Evolutionary conservation across 2,797 vertebrate species (phyloP), one percentile per base, ranked within the genome.

Genomic region (Poecilia gillii): DNA sequence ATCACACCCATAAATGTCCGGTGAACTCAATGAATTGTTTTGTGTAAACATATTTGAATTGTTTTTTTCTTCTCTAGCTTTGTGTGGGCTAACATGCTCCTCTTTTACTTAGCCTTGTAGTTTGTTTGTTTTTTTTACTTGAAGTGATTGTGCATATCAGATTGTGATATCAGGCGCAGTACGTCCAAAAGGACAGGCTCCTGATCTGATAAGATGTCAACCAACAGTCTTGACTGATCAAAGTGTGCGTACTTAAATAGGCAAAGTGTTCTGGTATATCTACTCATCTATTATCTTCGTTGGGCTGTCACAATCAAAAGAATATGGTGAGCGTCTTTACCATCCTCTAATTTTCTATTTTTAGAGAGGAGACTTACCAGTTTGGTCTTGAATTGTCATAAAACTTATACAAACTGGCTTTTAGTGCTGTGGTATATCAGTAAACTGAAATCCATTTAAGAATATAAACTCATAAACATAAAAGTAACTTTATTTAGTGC

Each of bases 151-250:
- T 3, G 0, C 3, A 0, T 41, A 41, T 41, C 39, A 41, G 39
- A 41, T 43, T 78, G 5, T 62, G 16, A 12, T 39, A 23, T 1
- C 36, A 3, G 12, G 57, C 59, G 16, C 71, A 1, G 53, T 33
- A 74, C 0, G 59, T 11, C 25, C 41, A 36, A 75, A 36, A 12
- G 20, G 23, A 28, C 9, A 1, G 4, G 5, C 28, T 33, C 1
- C 7, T 59, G 57, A 72, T 72, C 68, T 78, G 81, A 78, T 25
- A 59, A 39, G 5, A 20, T 70, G 28, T 31, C 33, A 39, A n/a
- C 11, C 41, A 53, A 13, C 36, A 12, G 64, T 4, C 18, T 39
- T 41, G 59, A 33, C 59, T 64, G 31, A 64, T 13, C 28, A 0
- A 64, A 66, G 62, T 18, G 33, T 66, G 18, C 31, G 14, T 14